phyloP scores from a whole-genome alignment of 2,797 vertebrate genomes.

The Xenops minutus region DNA sequence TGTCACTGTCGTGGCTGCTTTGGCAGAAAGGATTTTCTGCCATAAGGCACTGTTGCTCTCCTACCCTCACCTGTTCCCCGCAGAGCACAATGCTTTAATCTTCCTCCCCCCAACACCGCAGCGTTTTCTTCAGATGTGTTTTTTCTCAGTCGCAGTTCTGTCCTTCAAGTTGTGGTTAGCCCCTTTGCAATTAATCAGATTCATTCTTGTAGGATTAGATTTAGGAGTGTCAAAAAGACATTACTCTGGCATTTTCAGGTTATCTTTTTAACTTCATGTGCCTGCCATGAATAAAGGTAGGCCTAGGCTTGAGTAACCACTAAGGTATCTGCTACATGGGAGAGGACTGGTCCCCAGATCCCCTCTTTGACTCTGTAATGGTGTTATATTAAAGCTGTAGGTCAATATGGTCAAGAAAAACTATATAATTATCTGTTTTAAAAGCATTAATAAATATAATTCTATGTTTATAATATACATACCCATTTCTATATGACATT shows the following conservation, averaged over 20 bases:
- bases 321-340: accelerated
- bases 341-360: background rate
- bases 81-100: background rate
- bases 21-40: background rate
- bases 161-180: background rate
- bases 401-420: background rate
- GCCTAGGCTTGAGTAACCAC: background rate
- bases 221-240: background rate
- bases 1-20: background rate
- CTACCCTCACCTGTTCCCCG: accelerated
- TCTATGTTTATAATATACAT: background rate
- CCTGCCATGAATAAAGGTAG: background rate
- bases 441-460: background rate
- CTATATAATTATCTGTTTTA: background rate
- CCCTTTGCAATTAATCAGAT: background rate
- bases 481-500: background rate
- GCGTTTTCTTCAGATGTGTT: accelerated
- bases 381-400: background rate
- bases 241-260: background rate
- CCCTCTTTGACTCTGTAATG: background rate
- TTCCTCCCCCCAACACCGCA: background rate
- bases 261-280: background rate
- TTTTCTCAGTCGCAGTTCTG: background rate
- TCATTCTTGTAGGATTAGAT: background rate
- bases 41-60: background rate